phyloP scores from a whole-genome alignment of 2,888 invertebrate genomes.

The Catocala sponsa region DNA sequence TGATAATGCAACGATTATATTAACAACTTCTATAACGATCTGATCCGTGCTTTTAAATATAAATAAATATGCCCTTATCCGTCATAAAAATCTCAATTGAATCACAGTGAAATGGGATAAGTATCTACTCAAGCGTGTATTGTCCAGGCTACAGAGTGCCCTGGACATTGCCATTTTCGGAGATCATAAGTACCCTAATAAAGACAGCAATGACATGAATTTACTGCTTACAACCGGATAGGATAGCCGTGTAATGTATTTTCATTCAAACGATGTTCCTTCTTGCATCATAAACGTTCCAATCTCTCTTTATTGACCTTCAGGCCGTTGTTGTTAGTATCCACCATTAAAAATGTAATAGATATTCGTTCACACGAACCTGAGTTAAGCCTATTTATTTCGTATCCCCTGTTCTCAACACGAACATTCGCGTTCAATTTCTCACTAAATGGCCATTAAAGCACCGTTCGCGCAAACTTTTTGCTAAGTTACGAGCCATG shows the following conservation, averaged over 20 bases:
- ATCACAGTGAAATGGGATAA: conserved; percentile 14
- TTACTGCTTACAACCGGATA: conserved; percentile 30
- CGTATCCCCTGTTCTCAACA: conserved; percentile 24
- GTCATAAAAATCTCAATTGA: conserved; percentile 7
- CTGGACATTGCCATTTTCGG: conserved; percentile 11
- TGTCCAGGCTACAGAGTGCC: conserved; percentile 2
- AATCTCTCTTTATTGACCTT: conserved; percentile 36
- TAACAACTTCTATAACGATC: too few relatives aligned
- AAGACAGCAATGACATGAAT: conserved; percentile 36
- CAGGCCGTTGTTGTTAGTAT: conserved; percentile 27
- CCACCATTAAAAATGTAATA: conserved; percentile 33
- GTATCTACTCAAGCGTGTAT: conserved; percentile 4
- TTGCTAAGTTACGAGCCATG: conserved; percentile 62
- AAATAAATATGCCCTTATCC: not conserved
- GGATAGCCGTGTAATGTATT: conserved; percentile 37
- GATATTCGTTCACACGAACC: conserved; percentile 35
- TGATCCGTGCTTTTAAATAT: too few relatives aligned
- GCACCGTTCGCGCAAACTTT: conserved; percentile 69
- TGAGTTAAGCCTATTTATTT: conserved; percentile 39
- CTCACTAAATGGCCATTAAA: conserved; percentile 68
- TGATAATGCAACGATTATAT: too few relatives aligned
- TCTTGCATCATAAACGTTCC: conserved; percentile 38
- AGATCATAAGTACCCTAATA: conserved; percentile 33
- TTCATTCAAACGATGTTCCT: conserved; percentile 40
- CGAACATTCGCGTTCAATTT: conserved; percentile 63